phyloP scores from a whole-genome alignment of 2,797 vertebrate species.

The Etheostoma perlongum region DNA sequence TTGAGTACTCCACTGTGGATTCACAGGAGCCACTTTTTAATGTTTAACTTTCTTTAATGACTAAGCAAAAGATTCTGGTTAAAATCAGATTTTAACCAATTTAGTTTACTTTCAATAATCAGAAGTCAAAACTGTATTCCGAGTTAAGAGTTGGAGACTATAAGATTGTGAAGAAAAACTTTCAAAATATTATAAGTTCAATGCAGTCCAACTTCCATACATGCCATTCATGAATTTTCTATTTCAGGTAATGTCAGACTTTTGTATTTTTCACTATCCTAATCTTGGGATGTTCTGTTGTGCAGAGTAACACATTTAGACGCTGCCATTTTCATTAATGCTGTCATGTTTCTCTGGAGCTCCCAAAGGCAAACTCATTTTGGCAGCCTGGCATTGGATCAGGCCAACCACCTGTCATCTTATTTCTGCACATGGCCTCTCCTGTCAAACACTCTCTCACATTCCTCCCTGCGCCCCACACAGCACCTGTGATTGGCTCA shows the following conservation, averaged over 20 bases:
- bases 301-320: conserved; percentile 51
- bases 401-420: conserved; percentile 80
- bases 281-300: conserved; percentile 49
- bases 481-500: conserved; percentile 78
- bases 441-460: conserved; percentile 73
- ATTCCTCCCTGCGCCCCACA: conserved; percentile 68
- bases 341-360: conserved; percentile 57
- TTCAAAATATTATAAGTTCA: conserved; percentile 2
- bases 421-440: conserved; percentile 76
- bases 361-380: conserved; percentile 70
- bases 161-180: background rate
- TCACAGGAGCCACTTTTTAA: conserved; percentile 25
- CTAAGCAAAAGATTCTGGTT: conserved; percentile 15
- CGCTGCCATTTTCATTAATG: conserved; percentile 73
- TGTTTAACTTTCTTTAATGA: background rate
- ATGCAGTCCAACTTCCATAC: background rate
- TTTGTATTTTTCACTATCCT: background rate
- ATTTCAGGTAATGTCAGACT: conserved; percentile 21
- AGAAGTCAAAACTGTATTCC: background rate
- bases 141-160: background rate
- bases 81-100: background rate
- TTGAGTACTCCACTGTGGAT: conserved; percentile 17
- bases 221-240: conserved; percentile 23
- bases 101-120: background rate
- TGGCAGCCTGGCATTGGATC: conserved; percentile 74